Conservation (phyloP, 2,797 vertebrate genomes). For the Phoebastria nigripes region DNA sequence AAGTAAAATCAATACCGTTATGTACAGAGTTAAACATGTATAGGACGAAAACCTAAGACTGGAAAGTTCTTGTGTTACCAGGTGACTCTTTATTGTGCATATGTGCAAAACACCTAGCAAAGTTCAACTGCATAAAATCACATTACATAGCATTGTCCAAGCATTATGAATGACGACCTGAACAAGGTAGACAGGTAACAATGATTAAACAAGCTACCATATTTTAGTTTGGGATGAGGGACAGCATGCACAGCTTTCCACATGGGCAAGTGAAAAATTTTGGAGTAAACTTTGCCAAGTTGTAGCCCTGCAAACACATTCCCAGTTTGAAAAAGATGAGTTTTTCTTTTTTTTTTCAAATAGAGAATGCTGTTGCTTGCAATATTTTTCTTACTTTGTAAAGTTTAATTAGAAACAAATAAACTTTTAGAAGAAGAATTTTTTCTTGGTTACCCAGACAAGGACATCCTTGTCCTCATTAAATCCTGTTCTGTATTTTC, state of each 20-base stretch:
- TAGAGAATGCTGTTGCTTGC: not conserved
- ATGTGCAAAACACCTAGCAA: not conserved
- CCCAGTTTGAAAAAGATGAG: not conserved
- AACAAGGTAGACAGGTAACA: not conserved
- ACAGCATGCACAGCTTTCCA: not conserved
- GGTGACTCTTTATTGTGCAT: not conserved
- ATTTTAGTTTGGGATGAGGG: not conserved
- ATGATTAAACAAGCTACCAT: not conserved
- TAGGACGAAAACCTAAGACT: not conserved
- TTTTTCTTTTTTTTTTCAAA: no score
- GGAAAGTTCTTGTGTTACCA: not conserved
- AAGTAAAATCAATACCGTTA: not conserved
- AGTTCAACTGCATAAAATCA: not conserved
- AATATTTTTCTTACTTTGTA: not conserved
- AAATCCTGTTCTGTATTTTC: not conserved
- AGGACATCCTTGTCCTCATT: not conserved
- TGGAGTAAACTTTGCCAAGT: not conserved
- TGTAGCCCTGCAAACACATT: not conserved
- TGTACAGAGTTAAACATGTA: not conserved
- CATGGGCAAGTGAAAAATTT: not conserved
- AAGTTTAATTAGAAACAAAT: not conserved
- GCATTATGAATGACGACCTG: not conserved
- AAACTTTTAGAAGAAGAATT: not conserved
- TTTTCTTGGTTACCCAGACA: not conserved
- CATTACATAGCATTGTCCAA: not conserved